Evolutionary conservation across 2,888 invertebrate genomes (phyloP), one percentile per base, ranked within the genome.

Genomic region (Tortrix viridana): DNA sequence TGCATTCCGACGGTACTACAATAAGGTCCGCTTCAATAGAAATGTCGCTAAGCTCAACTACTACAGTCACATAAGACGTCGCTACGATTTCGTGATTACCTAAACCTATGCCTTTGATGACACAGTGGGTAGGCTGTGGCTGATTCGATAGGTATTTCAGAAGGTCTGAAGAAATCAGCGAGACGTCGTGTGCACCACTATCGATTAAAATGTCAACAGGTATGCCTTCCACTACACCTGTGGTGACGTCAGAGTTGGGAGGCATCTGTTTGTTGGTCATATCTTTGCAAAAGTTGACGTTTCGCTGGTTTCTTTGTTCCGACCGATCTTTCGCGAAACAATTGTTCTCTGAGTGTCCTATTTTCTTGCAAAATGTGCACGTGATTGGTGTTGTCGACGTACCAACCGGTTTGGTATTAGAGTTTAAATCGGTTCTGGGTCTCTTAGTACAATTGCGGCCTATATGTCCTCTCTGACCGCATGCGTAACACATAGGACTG

Each of bases 131-230:
- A n/a, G n/a, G n/a, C n/a, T n/a, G n/a, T n/a, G n/a, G n/a, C n/a
- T n/a, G n/a, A n/a, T n/a, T n/a, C n/a, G n/a, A n/a, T n/a, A n/a
- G n/a, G n/a, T n/a, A n/a, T n/a, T n/a, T n/a, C n/a, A n/a, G n/a
- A n/a, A n/a, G n/a, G n/a, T n/a, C n/a, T n/a, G n/a, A n/a, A n/a
- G n/a, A n/a, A n/a, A n/a, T n/a, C n/a, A n/a, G n/a, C n/a, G n/a
- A n/a, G n/a, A n/a, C n/a, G n/a, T n/a, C n/a, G n/a, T 37, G 16
- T 66, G 67, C 58, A 5, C 72, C 73, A 9, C 65, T 68, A 59
- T 74, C 73, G 5, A 74, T 68, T 1, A 74, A 49, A 14, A 72
- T 65, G 41, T 73, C 74, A 0, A 69, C 60, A 0, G 74, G 72
- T 6, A 71, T n/a, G 0, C 61, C 65, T 7, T 71, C 58, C 18